Conservation (phyloP, 1,140 invertebrate genomes). For the Leptinotarsa texana region DNA sequence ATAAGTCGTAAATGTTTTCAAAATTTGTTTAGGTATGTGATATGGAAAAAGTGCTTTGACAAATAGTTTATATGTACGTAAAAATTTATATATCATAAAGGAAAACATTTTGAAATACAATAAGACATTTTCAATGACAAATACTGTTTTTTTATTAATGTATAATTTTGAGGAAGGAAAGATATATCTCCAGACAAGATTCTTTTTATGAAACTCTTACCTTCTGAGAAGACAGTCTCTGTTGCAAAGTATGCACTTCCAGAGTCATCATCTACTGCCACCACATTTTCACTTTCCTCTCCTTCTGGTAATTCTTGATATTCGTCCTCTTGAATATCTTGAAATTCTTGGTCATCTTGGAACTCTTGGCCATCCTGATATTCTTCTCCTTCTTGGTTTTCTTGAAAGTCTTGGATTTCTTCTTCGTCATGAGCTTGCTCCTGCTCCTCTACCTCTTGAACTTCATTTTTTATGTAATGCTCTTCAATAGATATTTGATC, state of each 20-base stretch:
- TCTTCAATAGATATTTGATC: slow-evolving; percentile 39
- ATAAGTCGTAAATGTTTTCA: too few species aligned
- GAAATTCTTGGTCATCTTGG: slow-evolving; percentile 6
- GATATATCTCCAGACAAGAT: too few species aligned
- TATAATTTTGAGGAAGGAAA: too few species aligned
- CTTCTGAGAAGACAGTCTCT: neutral
- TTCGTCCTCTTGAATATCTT: slow-evolving; percentile 35
- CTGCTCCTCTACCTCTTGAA: slow-evolving; percentile 31
- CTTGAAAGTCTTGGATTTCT: slow-evolving; percentile 32
- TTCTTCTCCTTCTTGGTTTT: slow-evolving; percentile 31
- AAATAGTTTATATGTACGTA: too few species aligned
- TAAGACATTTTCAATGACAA: too few species aligned
- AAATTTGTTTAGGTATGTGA: too few species aligned
- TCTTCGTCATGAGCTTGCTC: slow-evolving; percentile 27
- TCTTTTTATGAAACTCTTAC: neutral
- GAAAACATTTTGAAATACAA: too few species aligned
- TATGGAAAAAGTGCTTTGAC: too few species aligned
- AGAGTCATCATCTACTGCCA: slow-evolving; percentile 7
- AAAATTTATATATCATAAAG: too few species aligned
- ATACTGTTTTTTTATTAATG: too few species aligned
- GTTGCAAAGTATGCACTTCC: neutral
- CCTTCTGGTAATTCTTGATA: slow-evolving; percentile 19
- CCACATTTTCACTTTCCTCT: slow-evolving; percentile 29
- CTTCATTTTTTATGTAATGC: slow-evolving; percentile 17
- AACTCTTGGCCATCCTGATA: slow-evolving; percentile 11